These are phyloP conservation scores for Salticus scenicus DNA, from an alignment of 2,888 invertebrate genomes.

Conservation along the genomic window DNA sequence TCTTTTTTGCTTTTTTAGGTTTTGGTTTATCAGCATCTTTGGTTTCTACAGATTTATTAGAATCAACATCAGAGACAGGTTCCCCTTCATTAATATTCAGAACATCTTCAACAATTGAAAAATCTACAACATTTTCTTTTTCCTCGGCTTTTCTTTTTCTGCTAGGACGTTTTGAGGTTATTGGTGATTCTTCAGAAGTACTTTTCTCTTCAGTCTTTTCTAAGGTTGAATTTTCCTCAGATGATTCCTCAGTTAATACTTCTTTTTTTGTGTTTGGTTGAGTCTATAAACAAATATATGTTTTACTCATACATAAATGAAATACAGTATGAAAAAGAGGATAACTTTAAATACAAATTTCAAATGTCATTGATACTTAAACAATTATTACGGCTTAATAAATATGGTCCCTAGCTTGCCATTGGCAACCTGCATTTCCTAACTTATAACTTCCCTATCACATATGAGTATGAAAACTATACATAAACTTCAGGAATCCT, in stretches of 20 bases:
- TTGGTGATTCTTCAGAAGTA: neutral
- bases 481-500: too few relatives aligned
- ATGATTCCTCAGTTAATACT: neutral
- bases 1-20: slow-evolving; percentile 25
- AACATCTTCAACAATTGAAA: slow-evolving; percentile 29
- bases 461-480: too few relatives aligned
- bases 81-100: slow-evolving; percentile 30
- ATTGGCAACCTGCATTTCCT: too few relatives aligned
- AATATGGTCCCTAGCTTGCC: too few relatives aligned
- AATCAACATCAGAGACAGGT: neutral
- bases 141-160: slow-evolving; percentile 46
- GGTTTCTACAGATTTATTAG: neutral
- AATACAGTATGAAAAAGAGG: neutral
- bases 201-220: neutral
- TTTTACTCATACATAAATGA: neutral
- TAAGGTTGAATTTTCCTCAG: slow-evolving; percentile 11
- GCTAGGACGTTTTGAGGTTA: slow-evolving; percentile 19
- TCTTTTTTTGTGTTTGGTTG: slow-evolving; percentile 3
- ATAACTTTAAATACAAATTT: too few relatives aligned
- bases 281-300: neutral
- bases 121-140: slow-evolving; percentile 35
- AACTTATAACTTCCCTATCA: too few relatives aligned
- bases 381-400: too few relatives aligned
- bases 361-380: too few relatives aligned
- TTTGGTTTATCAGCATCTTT: neutral